A percentile compares a stretch with the other conserved stretches of the same genome.
phyloP scores from a whole-genome alignment of 2,113 vertebrate genomes.

The Cyphomyrus plagiostoma region DNA sequence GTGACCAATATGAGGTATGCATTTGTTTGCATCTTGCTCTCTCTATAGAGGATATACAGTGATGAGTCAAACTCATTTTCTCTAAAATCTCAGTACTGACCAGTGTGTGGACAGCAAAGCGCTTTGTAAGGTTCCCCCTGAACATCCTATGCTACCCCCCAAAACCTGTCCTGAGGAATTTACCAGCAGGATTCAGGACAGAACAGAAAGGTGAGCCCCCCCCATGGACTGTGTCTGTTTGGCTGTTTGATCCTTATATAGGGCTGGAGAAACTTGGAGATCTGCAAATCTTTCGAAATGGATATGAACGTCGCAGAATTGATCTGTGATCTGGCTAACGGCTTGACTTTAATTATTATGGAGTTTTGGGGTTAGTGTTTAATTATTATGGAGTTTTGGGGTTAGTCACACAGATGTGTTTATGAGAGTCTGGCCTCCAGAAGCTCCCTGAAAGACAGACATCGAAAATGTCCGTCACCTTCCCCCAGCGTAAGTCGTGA shows the following conservation, averaged over 20 bases:
- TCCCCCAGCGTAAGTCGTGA: background rate
- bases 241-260: background rate
- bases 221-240: background rate
- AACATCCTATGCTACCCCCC: background rate
- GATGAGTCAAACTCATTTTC: background rate
- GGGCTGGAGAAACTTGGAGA: background rate
- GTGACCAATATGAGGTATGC: background rate
- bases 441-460: background rate
- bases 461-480: background rate
- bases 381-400: background rate
- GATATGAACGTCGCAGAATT: background rate
- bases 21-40: background rate
- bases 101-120: background rate
- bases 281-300: background rate
- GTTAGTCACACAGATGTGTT: background rate
- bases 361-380: background rate
- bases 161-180: background rate
- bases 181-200: background rate
- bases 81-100: background rate
- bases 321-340: background rate
- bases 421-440: background rate
- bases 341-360: background rate
- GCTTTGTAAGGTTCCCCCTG: background rate
- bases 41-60: background rate
- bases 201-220: background rate